Evolutionary conservation across 92 coral and sea anemone genomes (phyloP).

Genomic region (Phenganax stokvisi): DNA sequence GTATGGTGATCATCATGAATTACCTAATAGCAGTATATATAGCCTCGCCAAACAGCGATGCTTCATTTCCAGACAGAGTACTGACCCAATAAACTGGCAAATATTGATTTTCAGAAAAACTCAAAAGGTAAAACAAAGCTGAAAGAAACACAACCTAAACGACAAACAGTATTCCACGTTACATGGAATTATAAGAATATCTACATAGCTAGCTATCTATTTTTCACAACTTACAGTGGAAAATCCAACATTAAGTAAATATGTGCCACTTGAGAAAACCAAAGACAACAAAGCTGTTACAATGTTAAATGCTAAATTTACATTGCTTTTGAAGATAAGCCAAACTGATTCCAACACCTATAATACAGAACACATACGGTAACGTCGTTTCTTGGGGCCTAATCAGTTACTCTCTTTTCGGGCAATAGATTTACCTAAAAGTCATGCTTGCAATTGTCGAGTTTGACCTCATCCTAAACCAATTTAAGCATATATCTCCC

Average conservation of each 20-base stretch:
- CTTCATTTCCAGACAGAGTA: slow-evolving; percentile 71
- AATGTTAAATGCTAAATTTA: slow-evolving; percentile 77
- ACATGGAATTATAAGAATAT: not conserved
- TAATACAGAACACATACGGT: slow-evolving; percentile 5
- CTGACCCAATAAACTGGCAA: slow-evolving; percentile 98
- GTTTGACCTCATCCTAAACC: not conserved
- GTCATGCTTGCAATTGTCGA: too few species aligned
- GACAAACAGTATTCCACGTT: not conserved
- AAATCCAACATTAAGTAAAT: slow-evolving; percentile 89
- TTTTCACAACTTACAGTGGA: slow-evolving; percentile 64
- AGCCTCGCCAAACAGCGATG: slow-evolving; percentile 91
- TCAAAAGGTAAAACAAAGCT: slow-evolving; percentile 81
- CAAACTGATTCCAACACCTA: slow-evolving; percentile 92
- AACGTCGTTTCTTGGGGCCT: not conserved
- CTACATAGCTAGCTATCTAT: not conserved
- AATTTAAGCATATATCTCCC: not conserved
- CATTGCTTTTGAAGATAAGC: slow-evolving; percentile 80
- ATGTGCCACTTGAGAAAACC: slow-evolving; percentile 93
- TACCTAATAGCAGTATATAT: slow-evolving; percentile 87
- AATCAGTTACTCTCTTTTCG: too few species aligned
- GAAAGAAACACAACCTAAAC: slow-evolving; percentile 82
- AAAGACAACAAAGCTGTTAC: slow-evolving; percentile 79
- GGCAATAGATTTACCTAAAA: too few species aligned
- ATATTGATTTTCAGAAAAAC: slow-evolving; percentile 89
- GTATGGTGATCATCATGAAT: not conserved